These are phyloP conservation scores for Enoplosus armatus DNA, from an alignment of 2,797 vertebrate genomes.

Conservation along the genomic window DNA sequence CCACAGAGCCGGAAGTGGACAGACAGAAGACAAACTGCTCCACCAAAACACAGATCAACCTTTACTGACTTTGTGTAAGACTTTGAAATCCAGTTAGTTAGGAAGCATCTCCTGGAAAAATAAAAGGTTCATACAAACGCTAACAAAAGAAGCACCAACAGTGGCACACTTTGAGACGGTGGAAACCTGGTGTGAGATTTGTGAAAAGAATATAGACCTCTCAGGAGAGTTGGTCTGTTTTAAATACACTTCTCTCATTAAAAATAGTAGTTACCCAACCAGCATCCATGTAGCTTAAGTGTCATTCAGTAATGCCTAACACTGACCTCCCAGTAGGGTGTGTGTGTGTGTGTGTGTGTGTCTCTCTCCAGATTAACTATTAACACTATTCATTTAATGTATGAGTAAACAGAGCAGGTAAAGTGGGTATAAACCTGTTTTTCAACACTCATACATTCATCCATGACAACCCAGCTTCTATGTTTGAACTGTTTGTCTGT, in stretches of 20 bases:
- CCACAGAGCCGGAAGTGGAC: constrained; percentile 16
- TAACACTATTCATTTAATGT: constrained; percentile 4
- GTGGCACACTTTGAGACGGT: constrained; percentile 9
- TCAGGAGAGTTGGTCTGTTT: neutral
- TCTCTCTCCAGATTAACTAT: neutral
- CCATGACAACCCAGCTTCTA: constrained; percentile 5
- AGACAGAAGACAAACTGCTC: constrained; percentile 34
- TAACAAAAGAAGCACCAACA: constrained; percentile 32
- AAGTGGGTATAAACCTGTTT: neutral
- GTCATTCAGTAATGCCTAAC: constrained; percentile 9
- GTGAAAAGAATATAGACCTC: neutral
- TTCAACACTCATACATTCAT: constrained; percentile 24
- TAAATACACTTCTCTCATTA: neutral
- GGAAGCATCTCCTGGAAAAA: constrained; percentile 11
- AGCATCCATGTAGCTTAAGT: neutral
- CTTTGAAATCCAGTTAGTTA: constrained; percentile 40
- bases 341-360: too few relatives aligned
- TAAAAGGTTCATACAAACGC: constrained; percentile 11
- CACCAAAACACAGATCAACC: constrained; percentile 7
- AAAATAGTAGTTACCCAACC: neutral
- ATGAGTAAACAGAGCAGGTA: constrained; percentile 1
- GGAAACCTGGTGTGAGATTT: constrained; percentile 4
- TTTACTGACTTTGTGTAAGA: constrained; percentile 47
- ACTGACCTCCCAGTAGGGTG: too few relatives aligned
- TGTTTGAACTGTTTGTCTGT: neutral